Percentiles rank a stretch among this genome's conserved stretches.
Evolutionary conservation across 2,797 vertebrate species (phyloP).

Genomic region (Diplodus sargus): DNA sequence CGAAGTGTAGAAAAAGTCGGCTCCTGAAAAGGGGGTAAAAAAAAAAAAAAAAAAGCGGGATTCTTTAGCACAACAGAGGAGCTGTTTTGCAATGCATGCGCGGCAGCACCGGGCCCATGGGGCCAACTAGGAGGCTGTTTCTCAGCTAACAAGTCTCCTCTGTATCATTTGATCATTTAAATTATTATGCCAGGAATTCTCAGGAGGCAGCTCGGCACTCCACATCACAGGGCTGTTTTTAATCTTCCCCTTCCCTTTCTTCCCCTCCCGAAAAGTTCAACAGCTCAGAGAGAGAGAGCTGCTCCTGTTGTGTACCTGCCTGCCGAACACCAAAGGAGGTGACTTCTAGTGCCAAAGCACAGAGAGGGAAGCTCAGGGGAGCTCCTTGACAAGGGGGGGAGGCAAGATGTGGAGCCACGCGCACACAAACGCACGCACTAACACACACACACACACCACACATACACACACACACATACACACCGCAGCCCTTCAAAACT

Average conservation of each 20-base stretch:
- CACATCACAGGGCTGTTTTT: slow-evolving; percentile 91
- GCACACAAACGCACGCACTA: slow-evolving; percentile 13
- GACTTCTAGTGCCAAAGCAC: slow-evolving; percentile 87
- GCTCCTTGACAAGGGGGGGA: slow-evolving; percentile 78
- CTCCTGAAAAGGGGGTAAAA: slow-evolving; percentile 79
- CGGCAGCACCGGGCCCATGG: slow-evolving; percentile 85
- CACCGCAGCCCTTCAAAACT: slow-evolving; percentile 82
- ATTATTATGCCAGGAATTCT: slow-evolving; percentile 92
- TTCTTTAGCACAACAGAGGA: slow-evolving; percentile 90
- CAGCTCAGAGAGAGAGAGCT: slow-evolving; percentile 84
- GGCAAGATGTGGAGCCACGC: slow-evolving; percentile 69
- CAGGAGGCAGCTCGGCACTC: slow-evolving; percentile 87
- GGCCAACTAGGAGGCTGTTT: slow-evolving; percentile 91
- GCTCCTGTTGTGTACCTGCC: slow-evolving; percentile 89
- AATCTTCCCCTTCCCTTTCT: slow-evolving; percentile 89
- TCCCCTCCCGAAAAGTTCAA: slow-evolving; percentile 86
- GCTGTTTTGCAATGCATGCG: slow-evolving; percentile 91
- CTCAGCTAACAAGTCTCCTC: slow-evolving; percentile 91
- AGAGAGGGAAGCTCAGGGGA: slow-evolving; percentile 86
- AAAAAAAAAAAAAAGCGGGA: slow-evolving; percentile 73
- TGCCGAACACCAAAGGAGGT: slow-evolving; percentile 87
- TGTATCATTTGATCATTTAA: slow-evolving; percentile 93
- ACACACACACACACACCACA: neutral
- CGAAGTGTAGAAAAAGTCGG: slow-evolving; percentile 82
- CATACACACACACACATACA: slow-evolving; percentile 50